Percentiles rank a stretch among this genome's conserved stretches.
phyloP scores from a whole-genome alignment of 2,888 invertebrate genomes.

The Archaeoteleia sp. region DNA sequence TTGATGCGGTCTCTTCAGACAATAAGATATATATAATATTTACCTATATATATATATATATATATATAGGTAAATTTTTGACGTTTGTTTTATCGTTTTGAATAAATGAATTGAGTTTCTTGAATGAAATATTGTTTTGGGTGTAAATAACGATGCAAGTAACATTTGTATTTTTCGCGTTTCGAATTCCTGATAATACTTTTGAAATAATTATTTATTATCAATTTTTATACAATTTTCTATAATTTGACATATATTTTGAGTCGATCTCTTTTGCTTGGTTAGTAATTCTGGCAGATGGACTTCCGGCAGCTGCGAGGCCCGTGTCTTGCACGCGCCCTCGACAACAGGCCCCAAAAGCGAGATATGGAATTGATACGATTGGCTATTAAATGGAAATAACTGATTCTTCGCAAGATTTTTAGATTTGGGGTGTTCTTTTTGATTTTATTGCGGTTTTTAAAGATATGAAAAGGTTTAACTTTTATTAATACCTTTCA shows the following conservation, averaged over 20 bases:
- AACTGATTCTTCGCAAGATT: conserved; percentile 38
- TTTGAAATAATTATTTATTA: no score
- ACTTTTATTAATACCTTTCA: neutral
- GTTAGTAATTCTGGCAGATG: conserved; percentile 68
- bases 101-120: no score
- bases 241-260: conserved; percentile 29
- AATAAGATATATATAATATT: no score
- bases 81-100: no score
- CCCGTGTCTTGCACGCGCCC: conserved; percentile 69
- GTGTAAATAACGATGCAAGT: no score
- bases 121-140: no score
- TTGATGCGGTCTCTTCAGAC: no score
- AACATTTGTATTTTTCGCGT: no score
- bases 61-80: no score
- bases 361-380: conserved; percentile 55
- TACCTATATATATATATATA: no score
- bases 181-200: no score
- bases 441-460: neutral
- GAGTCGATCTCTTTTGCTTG: conserved; percentile 57
- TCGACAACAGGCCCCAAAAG: conserved; percentile 51
- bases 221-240: neutral
- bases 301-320: conserved; percentile 72
- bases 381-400: conserved; percentile 59
- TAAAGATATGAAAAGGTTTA: neutral
- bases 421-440: neutral